A percentile compares a stretch with the other conserved stretches of the same genome.
These are phyloP conservation scores for Hippocampus zosterae DNA, from an alignment of 2,113 vertebrate genomes.

Conservation along the genomic window DNA sequence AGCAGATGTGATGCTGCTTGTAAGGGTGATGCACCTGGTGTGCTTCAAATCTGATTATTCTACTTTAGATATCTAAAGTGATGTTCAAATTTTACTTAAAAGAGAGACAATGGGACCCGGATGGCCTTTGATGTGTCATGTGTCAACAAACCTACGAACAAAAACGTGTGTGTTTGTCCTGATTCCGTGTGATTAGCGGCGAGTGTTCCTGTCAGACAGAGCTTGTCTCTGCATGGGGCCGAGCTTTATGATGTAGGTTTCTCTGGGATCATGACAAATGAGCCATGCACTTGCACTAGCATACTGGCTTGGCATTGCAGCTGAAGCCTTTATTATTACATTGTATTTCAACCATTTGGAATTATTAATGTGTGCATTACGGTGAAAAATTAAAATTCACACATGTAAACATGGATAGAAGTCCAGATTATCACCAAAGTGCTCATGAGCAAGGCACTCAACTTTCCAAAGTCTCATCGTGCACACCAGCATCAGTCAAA, in stretches of 20 bases:
- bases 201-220: slow-evolving; percentile 41
- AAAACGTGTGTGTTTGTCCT: slow-evolving; percentile 37
- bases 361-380: slow-evolving; percentile 33
- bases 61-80: slow-evolving; percentile 2
- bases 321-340: slow-evolving; percentile 40
- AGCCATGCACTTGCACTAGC: slow-evolving; percentile 53
- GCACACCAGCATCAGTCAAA: neutral
- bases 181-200: slow-evolving; percentile 46
- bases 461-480: neutral
- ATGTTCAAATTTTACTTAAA: neutral
- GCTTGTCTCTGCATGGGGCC: slow-evolving; percentile 57
- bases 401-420: neutral
- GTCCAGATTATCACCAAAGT: neutral
- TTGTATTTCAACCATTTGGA: slow-evolving; percentile 48
- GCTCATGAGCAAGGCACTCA: too few species aligned
- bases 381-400: neutral
- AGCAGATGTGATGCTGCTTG: slow-evolving; percentile 22
- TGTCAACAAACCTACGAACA: slow-evolving; percentile 22
- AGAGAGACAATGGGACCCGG: neutral
- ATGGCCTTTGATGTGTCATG: slow-evolving; percentile 4
- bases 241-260: slow-evolving; percentile 49
- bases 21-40: slow-evolving; percentile 41
- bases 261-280: slow-evolving; percentile 57
- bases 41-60: neutral
- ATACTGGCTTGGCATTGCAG: slow-evolving; percentile 34